Conservation (phyloP, 2,888 invertebrate genomes). For the Conchocele bisecta region DNA sequence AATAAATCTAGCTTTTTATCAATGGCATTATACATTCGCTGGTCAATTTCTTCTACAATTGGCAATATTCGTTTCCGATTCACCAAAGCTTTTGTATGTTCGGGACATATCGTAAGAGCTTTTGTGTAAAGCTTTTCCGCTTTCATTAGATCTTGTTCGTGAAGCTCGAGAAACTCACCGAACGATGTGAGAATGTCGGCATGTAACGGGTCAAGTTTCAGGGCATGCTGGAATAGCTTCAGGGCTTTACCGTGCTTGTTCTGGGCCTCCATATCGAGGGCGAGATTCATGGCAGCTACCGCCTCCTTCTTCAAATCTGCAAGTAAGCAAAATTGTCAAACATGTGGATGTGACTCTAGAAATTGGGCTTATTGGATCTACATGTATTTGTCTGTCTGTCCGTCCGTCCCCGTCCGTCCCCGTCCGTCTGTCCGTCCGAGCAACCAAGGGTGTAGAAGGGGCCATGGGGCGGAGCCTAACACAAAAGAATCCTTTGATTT, state of each 20-base stretch:
- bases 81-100: constrained; percentile 85
- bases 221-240: constrained; percentile 89
- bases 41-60: constrained; percentile 93
- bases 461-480: too few species aligned
- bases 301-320: constrained; percentile 88
- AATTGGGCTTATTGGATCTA: too few species aligned
- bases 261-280: constrained; percentile 91
- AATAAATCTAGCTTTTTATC: constrained; percentile 93
- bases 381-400: too few species aligned
- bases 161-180: constrained; percentile 95
- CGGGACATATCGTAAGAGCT: constrained; percentile 92
- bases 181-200: constrained; percentile 96
- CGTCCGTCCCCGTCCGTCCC: too few species aligned
- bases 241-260: constrained; percentile 93
- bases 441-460: too few species aligned
- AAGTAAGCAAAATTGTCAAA: too few species aligned
- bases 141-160: constrained; percentile 91
- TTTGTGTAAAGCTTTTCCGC: constrained; percentile 95
- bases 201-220: constrained; percentile 94
- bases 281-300: constrained; percentile 91
- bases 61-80: constrained; percentile 93
- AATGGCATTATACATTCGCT: constrained; percentile 89
- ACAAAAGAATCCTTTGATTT: too few species aligned
- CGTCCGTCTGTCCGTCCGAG: too few species aligned
- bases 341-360: too few species aligned